Base-by-base conservation (phyloP, 2,797 vertebrate genomes). In the Microctenopoma lineatum region DNA sequence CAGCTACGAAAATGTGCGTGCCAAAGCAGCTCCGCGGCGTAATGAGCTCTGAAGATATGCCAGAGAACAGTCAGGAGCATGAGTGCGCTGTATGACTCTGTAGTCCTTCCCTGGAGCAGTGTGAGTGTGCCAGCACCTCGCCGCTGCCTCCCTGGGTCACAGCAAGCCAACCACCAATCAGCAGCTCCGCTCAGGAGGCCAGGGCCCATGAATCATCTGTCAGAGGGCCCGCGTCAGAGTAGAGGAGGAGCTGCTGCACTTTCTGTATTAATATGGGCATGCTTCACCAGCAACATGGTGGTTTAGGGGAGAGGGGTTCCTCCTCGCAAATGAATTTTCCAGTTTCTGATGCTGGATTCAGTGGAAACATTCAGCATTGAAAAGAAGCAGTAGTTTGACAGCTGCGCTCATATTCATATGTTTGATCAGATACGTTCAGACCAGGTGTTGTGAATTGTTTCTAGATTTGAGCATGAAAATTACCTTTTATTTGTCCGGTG, bases 31-130 rank as follows among this genome's bases (percentile, higher is more conserved):
- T 51, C 70, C 39, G 12, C 44, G 29, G 68, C 70, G 72, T 64
- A 62, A 71, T 55, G 39, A 57, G 53, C 74, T 77, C 78, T 83
- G 82, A 75, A 82, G 84, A 79, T 76, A 57, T 73, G 73, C 46
- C 65, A 59, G 65, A n/a, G 79, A 77, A 27, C 76, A 63, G 75
- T 69, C 65, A 51, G 80, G 70, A 81, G 80, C 79, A 69, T 51
- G 78, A 79, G 47, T 47, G 53, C 66, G 8, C 81, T 66, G 68
- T 80, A 80, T 87, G 87, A 90, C 86, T 88, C 79, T 55, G 82
- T 70, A 84, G 89, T 88, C 85, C 88, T 89, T 90, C 88, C 91
- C 91, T 85, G 89, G 80, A 88, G 90, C 87, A 47, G 61, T 73
- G 79, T 79, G 79, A 86, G 83, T 85, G 84, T 88, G 86, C 85